Base-by-base conservation (phyloP, 23 tunicate species). In the Halocynthia aurantium region DNA sequence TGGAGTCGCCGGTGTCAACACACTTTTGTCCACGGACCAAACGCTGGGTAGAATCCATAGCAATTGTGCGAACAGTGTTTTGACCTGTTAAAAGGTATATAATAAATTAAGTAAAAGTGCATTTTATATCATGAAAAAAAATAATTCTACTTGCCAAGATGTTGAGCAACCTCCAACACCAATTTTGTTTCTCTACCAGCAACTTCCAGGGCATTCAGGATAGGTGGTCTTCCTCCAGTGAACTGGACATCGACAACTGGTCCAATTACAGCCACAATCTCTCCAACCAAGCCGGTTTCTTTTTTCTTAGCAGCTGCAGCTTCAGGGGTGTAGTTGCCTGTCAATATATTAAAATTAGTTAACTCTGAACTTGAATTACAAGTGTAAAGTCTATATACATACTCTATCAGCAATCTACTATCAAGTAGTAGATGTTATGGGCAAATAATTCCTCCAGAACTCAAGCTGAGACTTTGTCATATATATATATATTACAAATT, bases 41-140 rank as follows among this genome's bases (percentile, higher is more conserved):
- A 74, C 99, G 84, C 75, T 96, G 96, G 13, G 99, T 96, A 58
- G 99, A 92, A 78, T 96, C 99, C 99, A 96, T 96, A 85, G 99
- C 99, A 96, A 96, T 96, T 18, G 99, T 96, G 9, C 99, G 99
- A 49, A 96, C 99, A 50, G 99, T 96, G 93, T 96, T 96, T 55
- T 96, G 99, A 44, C 99, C 97, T 87, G 57, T 44, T 49, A 64
- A 40, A 10, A 40, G 49, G 40, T 68, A 68, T 60, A 17, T 60
- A 60, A 15, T 60, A 15, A 60, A 60, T 15, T 15, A 60, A 60
- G 64, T 15, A 15, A 15, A 17, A 1, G 64, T 60, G 64, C 1
- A 60, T 15, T 60, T 2, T 4, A 60, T 60, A 0, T 60, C 17
- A 60, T 60, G 4, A 60, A 60, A 1, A 60, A 4, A 60, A 60